Conservation (phyloP, 2,797 vertebrate genomes). For the Scleropages formosus region DNA sequence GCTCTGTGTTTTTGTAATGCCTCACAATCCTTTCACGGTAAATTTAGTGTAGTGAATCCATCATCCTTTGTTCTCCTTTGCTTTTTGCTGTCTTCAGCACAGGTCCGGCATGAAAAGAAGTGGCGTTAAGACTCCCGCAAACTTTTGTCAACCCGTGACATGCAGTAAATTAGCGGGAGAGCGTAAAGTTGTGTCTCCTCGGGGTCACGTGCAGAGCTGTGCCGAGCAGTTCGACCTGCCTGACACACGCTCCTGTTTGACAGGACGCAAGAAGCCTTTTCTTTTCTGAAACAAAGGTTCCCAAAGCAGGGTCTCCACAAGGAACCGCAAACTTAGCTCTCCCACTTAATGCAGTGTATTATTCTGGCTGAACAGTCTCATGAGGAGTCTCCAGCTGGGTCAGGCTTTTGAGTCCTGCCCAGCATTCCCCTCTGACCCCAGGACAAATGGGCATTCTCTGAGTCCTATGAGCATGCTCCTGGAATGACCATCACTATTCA, state of each 20-base stretch:
- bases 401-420: not conserved
- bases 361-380: conserved; percentile 45
- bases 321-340: conserved; percentile 56
- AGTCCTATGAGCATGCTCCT: conserved; percentile 60
- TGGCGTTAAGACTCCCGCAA: conserved; percentile 6
- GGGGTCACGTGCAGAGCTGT: conserved; percentile 22
- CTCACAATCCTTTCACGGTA: not conserved
- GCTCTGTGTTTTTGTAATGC: conserved; percentile 8
- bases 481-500: conserved; percentile 53
- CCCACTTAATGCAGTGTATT: conserved; percentile 65
- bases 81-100: not conserved
- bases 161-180: conserved; percentile 24
- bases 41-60: conserved; percentile 14
- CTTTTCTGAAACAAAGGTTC: conserved; percentile 59
- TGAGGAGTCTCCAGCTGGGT: not conserved
- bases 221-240: conserved; percentile 51
- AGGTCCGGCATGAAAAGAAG: not conserved
- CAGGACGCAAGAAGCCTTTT: conserved; percentile 64
- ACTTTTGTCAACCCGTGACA: not conserved
- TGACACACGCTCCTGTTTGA: conserved; percentile 38
- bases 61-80: not conserved
- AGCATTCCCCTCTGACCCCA: conserved; percentile 5
- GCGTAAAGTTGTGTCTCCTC: conserved; percentile 46
- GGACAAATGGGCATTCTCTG: conserved; percentile 68
- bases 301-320: conserved; percentile 29